phyloP scores from a whole-genome alignment of 2,888 invertebrate species.

The Nudaria mundana region DNA sequence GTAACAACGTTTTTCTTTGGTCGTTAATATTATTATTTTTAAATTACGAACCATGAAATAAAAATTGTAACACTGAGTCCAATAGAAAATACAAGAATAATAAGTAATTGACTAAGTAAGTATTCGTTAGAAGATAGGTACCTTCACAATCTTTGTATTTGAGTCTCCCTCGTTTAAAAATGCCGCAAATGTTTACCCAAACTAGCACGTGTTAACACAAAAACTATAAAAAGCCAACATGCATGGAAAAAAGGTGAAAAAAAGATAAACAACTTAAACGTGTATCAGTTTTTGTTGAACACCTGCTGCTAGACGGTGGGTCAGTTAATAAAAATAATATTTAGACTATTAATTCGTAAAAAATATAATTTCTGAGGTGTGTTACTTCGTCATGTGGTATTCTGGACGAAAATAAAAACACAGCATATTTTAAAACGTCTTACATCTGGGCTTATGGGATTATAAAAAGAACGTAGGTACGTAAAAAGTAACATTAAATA shows the following conservation, averaged over 20 bases:
- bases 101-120: neutral
- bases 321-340: conserved; percentile 18
- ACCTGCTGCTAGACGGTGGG: conserved; percentile 23
- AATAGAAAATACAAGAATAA: neutral
- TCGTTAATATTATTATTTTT: too few species aligned
- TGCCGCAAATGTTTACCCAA: conserved; percentile 31
- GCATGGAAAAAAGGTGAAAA: conserved; percentile 32
- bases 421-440: conserved; percentile 2
- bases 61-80: too few species aligned
- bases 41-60: too few species aligned
- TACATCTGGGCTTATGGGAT: conserved; percentile 8
- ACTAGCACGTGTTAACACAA: conserved; percentile 62
- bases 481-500: neutral
- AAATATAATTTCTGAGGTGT: conserved; percentile 10
- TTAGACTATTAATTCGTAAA: conserved; percentile 13
- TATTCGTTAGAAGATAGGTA: neutral
- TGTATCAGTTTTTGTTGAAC: conserved; percentile 17
- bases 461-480: conserved; percentile 8
- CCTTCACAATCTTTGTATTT: conserved; percentile 21
- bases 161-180: conserved; percentile 20
- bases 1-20: too few species aligned
- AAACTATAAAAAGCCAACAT: conserved; percentile 39
- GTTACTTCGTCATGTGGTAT: conserved; percentile 3
- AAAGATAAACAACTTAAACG: conserved; percentile 25
- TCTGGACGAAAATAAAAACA: conserved; percentile 7